Conservation (phyloP, 2,888 invertebrate genomes). For the Phorcus lineatus region DNA sequence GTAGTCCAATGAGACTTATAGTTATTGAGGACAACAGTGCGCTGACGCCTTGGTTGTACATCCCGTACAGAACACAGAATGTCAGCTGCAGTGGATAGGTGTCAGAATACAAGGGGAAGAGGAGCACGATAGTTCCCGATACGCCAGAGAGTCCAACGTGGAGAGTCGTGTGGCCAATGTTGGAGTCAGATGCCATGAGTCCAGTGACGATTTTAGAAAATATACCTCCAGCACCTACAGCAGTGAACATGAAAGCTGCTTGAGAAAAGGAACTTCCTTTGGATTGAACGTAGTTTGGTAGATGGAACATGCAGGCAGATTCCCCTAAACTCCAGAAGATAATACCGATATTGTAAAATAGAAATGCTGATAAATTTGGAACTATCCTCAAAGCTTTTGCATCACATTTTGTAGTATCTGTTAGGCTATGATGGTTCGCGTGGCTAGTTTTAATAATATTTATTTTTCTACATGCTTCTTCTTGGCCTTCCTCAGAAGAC, state of each 20-base stretch:
- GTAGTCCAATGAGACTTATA: not conserved
- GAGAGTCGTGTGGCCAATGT: not conserved
- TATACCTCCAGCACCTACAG: not conserved
- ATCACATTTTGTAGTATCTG: too few relatives aligned
- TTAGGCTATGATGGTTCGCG: too few relatives aligned
- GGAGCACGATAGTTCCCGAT: not conserved
- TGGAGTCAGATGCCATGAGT: not conserved
- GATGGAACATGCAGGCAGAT: not conserved
- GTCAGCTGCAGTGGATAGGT: not conserved
- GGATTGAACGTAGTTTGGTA: not conserved
- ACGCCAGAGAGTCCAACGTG: not conserved
- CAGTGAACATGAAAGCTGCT: not conserved
- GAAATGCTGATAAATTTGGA: not conserved
- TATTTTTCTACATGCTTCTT: too few relatives aligned
- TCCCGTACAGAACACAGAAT: not conserved
- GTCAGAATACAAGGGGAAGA: not conserved
- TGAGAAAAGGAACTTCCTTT: not conserved
- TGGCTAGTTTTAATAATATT: too few relatives aligned
- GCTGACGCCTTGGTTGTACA: not conserved
- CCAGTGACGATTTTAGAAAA: not conserved
- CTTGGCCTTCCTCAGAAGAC: too few relatives aligned
- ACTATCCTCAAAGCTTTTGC: not conserved
- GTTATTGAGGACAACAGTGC: not conserved
- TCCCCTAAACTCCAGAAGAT: not conserved
- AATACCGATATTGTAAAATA: not conserved